Evolutionary conservation across 2,113 vertebrate genomes (phyloP).

Genomic region (Brienomyrus brachyistius): DNA sequence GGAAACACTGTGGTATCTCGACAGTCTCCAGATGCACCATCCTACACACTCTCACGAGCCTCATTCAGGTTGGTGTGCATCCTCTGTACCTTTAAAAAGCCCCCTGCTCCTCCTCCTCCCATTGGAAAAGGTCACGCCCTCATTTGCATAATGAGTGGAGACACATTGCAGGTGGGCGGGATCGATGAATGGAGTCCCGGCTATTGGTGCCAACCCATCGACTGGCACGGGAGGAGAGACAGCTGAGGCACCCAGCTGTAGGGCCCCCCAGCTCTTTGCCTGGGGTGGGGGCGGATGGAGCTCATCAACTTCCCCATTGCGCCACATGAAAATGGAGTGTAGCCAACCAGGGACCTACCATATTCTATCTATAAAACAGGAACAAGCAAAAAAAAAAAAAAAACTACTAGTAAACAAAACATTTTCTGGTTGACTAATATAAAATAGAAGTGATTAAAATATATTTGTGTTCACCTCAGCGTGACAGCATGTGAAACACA

Average conservation of each 20-base stretch:
- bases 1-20: neutral
- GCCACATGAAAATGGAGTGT: constrained; percentile 19
- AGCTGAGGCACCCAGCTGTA: constrained; percentile 34
- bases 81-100: neutral
- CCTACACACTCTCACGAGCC: neutral
- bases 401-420: neutral
- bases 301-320: constrained; percentile 23
- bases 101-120: constrained; percentile 21
- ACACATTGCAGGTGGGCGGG: constrained; percentile 44
- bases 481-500: neutral
- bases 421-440: constrained; percentile 8
- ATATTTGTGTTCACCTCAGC: neutral
- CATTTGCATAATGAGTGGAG: constrained; percentile 54
- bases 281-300: neutral
- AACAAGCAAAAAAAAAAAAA: neutral
- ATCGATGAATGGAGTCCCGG: constrained; percentile 49
- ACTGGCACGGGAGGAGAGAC: constrained; percentile 37
- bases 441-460: neutral
- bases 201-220: constrained; percentile 51
- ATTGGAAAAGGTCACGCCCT: constrained; percentile 50
- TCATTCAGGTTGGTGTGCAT: neutral
- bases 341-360: neutral
- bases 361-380: neutral
- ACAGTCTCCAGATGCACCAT: neutral
- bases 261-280: constrained; percentile 23